A percentile compares a stretch with the other conserved stretches of the same genome.
phyloP scores from a whole-genome alignment of 2,113 vertebrate species.

The Bos javanicus region DNA sequence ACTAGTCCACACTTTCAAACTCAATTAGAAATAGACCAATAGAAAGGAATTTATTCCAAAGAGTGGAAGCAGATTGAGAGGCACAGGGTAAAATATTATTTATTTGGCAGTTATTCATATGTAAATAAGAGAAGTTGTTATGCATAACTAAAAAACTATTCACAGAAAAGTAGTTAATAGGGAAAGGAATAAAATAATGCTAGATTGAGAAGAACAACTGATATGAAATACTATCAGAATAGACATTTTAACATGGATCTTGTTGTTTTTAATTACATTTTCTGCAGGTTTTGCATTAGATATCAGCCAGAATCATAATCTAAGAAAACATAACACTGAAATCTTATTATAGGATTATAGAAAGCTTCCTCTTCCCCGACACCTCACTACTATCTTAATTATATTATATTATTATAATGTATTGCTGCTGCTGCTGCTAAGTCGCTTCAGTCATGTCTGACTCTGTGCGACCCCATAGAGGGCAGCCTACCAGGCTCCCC shows the following conservation, averaged over 20 bases:
- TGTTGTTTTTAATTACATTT: background rate
- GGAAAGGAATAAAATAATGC: background rate
- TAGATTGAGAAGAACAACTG: background rate
- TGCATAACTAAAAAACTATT: background rate
- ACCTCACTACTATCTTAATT: background rate
- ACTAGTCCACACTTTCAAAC: slow-evolving; percentile 27
- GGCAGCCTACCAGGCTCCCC: too few species aligned
- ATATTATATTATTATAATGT: background rate
- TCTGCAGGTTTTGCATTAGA: background rate
- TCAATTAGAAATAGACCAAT: slow-evolving; percentile 16
- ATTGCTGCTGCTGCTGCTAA: background rate
- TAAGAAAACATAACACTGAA: background rate
- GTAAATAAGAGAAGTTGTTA: background rate
- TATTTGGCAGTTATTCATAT: background rate
- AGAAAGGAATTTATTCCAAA: slow-evolving; percentile 13
- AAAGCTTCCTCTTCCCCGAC: background rate
- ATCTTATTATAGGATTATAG: background rate
- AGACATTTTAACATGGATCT: background rate
- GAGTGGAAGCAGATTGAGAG: background rate
- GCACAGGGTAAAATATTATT: background rate
- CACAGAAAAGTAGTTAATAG: background rate
- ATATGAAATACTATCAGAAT: background rate
- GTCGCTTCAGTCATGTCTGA: too few species aligned
- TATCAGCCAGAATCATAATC: background rate
- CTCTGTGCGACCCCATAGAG: too few species aligned